Conservation (phyloP, 1,140 invertebrate species). For the Oryzaephilus surinamensis region DNA sequence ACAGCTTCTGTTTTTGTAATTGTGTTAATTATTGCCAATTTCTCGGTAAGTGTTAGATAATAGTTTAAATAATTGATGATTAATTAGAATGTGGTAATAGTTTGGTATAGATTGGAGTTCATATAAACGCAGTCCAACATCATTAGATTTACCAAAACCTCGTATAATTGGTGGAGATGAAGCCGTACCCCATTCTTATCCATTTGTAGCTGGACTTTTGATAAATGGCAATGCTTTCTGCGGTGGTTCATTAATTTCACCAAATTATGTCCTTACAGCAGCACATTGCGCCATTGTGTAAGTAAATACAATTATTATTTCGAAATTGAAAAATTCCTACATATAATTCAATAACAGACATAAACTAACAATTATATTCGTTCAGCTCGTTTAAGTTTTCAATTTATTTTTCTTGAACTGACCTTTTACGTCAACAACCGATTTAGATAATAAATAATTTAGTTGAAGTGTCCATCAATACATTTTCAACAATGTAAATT, state of each 20-base stretch:
- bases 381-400: neutral
- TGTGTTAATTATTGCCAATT: no score
- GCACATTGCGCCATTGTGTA: constrained; percentile 43
- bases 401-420: neutral
- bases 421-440: no score
- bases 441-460: no score
- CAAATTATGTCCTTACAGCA: constrained; percentile 51
- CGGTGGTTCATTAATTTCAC: constrained; percentile 55
- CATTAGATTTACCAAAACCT: no score
- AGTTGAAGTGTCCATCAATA: no score
- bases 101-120: no score
- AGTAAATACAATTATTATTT: constrained; percentile 1
- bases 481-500: no score
- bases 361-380: neutral
- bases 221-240: constrained; percentile 39
- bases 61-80: no score
- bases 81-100: no score
- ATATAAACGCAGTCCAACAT: no score
- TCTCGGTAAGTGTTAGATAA: no score
- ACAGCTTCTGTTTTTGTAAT: no score
- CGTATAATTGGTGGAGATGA: constrained; percentile 32
- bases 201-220: constrained; percentile 32
- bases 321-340: neutral
- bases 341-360: neutral
- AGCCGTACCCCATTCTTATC: constrained; percentile 32